Evolutionary conservation across 2,113 vertebrate genomes (phyloP), one percentile per base, ranked within the genome.

Genomic region (Nannospalax galili): DNA sequence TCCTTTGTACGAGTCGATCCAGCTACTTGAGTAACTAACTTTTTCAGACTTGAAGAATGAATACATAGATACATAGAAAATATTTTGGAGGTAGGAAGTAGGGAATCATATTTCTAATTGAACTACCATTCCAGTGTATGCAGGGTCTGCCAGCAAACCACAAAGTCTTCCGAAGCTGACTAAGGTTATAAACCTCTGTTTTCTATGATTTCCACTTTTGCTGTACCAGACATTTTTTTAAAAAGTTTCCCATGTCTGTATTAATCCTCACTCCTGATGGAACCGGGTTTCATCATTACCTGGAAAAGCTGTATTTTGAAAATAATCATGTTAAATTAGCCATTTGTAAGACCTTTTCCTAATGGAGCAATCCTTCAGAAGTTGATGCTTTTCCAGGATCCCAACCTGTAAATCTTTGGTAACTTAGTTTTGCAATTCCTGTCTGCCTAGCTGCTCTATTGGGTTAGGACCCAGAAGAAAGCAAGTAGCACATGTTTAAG

Each of bases 41-140:
- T 7, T 90, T 80, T 84, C 81, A 95, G 80, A 84, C 78, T 62
- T 95, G 58, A 56, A 80, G 90, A 84, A 69, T 87, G 22, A 94
- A 85, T 92, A 88, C 20, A 69, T 92, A 72, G 88, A 84, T 81
- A 77, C 35, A 56, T 19, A 95, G 80, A 73, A 87, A 89, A 80
- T 91, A 80, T 94, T 92, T 92, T 92, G 35, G 93, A 95, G 82
- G 72, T 84, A 79, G 84, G 84, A 88, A 93, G 26, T 48, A 35
- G 20, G 45, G 87, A 91, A 35, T 97, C 30, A 0, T 93, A 58
- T 95, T 96, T 95, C 95, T 97, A 88, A 95, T 77, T 84, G 94
- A 95, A 90, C 88, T 92, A 40, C 86, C 91, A 80, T 78, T 94
- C 79, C 69, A 78, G 0, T 75, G 0, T 65, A 12, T 64, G 3